Percentiles rank a stretch among this genome's conserved stretches.
phyloP scores from a whole-genome alignment of 2,113 vertebrate species.

The Hiodon alosoides region DNA sequence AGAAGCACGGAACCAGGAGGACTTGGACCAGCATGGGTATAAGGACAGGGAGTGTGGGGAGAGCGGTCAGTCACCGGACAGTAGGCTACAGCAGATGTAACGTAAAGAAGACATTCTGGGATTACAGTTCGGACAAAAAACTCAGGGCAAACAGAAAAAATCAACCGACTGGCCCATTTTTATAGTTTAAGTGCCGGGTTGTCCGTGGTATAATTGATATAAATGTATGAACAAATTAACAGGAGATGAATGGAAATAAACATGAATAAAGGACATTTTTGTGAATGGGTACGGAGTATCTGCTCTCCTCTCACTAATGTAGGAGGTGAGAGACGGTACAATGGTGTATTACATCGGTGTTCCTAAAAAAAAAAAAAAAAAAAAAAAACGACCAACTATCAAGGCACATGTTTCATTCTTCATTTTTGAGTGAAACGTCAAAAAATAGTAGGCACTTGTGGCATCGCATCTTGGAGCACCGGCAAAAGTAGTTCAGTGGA shows the following conservation, averaged over 20 bases:
- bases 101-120: not conserved
- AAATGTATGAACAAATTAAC: constrained; percentile 18
- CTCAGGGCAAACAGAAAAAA: not conserved
- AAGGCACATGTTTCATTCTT: constrained; percentile 1
- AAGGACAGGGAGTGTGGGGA: not conserved
- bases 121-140: not conserved
- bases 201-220: not conserved
- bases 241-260: constrained; percentile 13
- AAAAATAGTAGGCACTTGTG: not conserved
- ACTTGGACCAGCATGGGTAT: not conserved
- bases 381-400: constrained; percentile 21
- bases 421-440: not conserved
- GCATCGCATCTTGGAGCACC: not conserved
- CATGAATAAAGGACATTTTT: constrained; percentile 24
- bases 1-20: not conserved
- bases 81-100: not conserved
- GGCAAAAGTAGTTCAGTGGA: not conserved
- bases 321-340: not conserved
- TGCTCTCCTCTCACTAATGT: not conserved
- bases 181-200: not conserved
- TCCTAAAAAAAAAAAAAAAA: constrained; percentile 16
- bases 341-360: constrained; percentile 9
- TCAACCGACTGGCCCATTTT: not conserved
- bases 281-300: constrained; percentile 35
- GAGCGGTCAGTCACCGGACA: not conserved